Evolutionary conservation across 1,140 invertebrate species (phyloP), one percentile per base, ranked within the genome.

Genomic region (Plodia interpunctella): DNA sequence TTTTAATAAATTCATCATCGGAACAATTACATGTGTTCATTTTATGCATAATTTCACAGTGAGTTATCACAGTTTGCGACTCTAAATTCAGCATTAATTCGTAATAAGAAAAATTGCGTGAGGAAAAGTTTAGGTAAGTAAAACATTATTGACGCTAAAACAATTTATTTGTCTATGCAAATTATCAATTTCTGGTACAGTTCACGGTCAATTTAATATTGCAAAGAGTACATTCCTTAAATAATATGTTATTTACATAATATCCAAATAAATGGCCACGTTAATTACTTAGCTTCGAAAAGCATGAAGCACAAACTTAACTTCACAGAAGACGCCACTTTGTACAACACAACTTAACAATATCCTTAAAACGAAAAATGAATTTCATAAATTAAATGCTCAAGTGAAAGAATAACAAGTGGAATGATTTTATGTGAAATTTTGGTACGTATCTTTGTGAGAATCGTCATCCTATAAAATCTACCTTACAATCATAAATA

Each of bases 151-250:
- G 65, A 67, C 80, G 69, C 82, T 87, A 85, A 87, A 85, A 87
- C 84, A 84, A 78, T 78, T 87, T 88, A 88, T 88, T 88, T 82
- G 76, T 81, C 77, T 87, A 82, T 79, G 72, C 74, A 80, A 80
- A 75, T 83, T 66, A 80, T 77, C 74, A 68, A 77, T 74, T 77
- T 73, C 74, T 77, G 66, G 76, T 84, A 86, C 80, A 85, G 60
- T 77, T 74, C 62, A 74, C 76, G 68, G 70, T 83, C 70, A 78
- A 83, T 68, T 60, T 69, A 75, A 78, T 65, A 80, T 78, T 83
- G 80, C 74, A 73, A 78, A 77, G 70, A 74, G 68, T 81, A 72
- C 83, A 75, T 78, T 74, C 72, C 78, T 83, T 85, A 87, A 66
- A 70, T 49, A 70, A 66, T 78, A 81, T 58, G 54, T 62, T 61